A percentile compares a stretch with the other conserved stretches of the same genome.
phyloP scores from a whole-genome alignment of 2,888 invertebrate genomes.

The Hydroisotoma schaefferi region DNA sequence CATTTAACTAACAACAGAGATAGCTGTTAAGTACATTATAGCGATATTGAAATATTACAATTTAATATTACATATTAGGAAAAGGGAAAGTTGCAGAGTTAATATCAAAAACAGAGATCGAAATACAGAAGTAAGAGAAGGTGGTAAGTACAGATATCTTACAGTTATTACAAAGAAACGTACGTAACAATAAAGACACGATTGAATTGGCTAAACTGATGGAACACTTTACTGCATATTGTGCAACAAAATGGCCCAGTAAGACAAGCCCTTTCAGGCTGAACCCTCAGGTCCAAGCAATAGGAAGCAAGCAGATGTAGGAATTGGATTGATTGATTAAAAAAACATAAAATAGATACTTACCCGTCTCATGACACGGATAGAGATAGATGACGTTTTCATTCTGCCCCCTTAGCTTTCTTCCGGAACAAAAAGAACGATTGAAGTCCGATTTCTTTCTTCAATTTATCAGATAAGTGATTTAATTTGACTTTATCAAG shows the following conservation, averaged over 20 bases:
- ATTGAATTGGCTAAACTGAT: not conserved
- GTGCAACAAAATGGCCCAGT: not conserved
- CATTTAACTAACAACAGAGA: not conserved
- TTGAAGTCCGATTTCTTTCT: not conserved
- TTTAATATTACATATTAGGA: too few relatives aligned
- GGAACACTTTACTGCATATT: not conserved
- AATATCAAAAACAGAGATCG: too few relatives aligned
- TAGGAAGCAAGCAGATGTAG: not conserved
- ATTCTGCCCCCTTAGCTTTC: constrained; percentile 55
- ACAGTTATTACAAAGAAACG: too few relatives aligned
- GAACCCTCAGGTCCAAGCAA: not conserved
- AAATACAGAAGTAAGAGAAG: too few relatives aligned
- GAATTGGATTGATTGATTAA: not conserved
- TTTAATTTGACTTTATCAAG: too few relatives aligned
- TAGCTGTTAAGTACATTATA: not conserved
- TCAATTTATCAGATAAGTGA: too few relatives aligned
- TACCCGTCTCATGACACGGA: constrained; percentile 75
- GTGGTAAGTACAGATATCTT: too few relatives aligned
- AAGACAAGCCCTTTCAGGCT: not conserved
- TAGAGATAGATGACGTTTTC: constrained; percentile 74
- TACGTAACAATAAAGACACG: not conserved
- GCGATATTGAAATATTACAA: too few relatives aligned
- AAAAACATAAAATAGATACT: constrained; percentile 51
- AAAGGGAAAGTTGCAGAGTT: too few relatives aligned
- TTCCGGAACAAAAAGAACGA: not conserved